Evolutionary conservation across 1,140 invertebrate genomes (phyloP), one percentile per base, ranked within the genome.

Genomic region (Hestina assimilis): DNA sequence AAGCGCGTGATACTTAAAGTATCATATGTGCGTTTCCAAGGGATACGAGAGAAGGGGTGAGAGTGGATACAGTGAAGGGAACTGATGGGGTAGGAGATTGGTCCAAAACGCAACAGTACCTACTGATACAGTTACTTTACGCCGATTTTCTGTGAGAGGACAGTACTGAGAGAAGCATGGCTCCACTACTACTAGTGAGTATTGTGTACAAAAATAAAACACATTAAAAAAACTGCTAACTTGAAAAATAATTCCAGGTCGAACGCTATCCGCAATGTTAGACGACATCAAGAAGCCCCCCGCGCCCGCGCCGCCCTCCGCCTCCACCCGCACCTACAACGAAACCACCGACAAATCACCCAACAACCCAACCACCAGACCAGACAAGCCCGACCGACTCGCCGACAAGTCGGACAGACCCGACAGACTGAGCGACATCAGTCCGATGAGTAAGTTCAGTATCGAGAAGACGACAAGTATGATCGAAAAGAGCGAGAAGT

Each of bases 241-340:
- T 28, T 28, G 2, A 5, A 28, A 28, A 5, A 15, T 14, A 0
- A 15, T 63, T 56, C 5, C 65, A 87, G 83, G 83, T 45, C 78
- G 83, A 17, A 84, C 83, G 12, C 47, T 87, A 52, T 67, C 68
- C 23, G 59, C 74, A 6, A 84, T 84, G 79, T 43, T 87, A 17
- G 83, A 87, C 3, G 83, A 87, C 7, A 59, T 84, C 2, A 83
- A 82, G 56, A 84, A 82, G 14, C 78, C 80, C 0, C 56, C 59
- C 3, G 69, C 74, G 12, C 72, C 79, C 3, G 26, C 71, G 0
- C 74, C 75, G 1, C 65, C 69, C 4, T 47, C 66, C 15, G 65
- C 73, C 1, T 40, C 64, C 3, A 57, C 47, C 4, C 54, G 72
- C 2, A 46, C 66, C 20, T 41, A 29, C 15, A 43, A 38, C 28